Conservation (phyloP, 2,113 vertebrate species). For the Xiphophorus couchianus region DNA sequence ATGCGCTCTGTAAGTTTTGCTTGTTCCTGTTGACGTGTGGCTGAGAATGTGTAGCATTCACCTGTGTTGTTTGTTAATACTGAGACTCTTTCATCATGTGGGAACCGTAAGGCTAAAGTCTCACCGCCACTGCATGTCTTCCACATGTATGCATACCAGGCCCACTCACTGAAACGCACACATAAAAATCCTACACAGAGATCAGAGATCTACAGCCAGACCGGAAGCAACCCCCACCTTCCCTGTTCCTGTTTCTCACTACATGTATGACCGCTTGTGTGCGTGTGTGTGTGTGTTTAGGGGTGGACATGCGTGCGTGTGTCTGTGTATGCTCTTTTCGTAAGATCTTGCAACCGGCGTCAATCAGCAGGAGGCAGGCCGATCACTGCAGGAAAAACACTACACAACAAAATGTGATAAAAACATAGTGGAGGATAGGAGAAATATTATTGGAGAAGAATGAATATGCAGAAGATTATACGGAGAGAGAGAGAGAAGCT, state of each 20-base stretch:
- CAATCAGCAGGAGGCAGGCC: slow-evolving; percentile 62
- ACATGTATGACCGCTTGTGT: slow-evolving; percentile 18
- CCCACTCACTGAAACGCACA: background rate
- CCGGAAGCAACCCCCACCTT: slow-evolving; percentile 55
- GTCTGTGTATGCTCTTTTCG: slow-evolving; percentile 4
- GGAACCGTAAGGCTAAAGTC: too few species aligned
- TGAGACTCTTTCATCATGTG: too few species aligned
- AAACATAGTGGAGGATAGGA: slow-evolving; percentile 27
- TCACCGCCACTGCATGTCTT: background rate
- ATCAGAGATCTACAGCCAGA: slow-evolving; percentile 35
- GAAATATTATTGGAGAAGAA: slow-evolving; percentile 29
- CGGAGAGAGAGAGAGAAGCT: slow-evolving; percentile 1
- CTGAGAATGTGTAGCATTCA: too few species aligned
- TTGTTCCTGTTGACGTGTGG: too few species aligned
- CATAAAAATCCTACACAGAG: slow-evolving; percentile 12
- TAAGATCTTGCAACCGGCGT: slow-evolving; percentile 15
- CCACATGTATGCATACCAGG: slow-evolving; percentile 32
- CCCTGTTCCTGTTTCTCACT: slow-evolving; percentile 63
- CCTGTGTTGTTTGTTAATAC: too few species aligned
- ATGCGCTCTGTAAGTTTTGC: too few species aligned
- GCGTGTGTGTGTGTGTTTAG: slow-evolving; percentile 26
- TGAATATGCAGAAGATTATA: slow-evolving; percentile 24
- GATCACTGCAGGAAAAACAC: slow-evolving; percentile 30
- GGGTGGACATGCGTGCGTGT: slow-evolving; percentile 4
- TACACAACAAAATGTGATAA: slow-evolving; percentile 11